Percentiles rank a stretch among this genome's conserved stretches.
Conservation (phyloP, 2,888 invertebrate genomes). For the Drosophila ustulata region DNA sequence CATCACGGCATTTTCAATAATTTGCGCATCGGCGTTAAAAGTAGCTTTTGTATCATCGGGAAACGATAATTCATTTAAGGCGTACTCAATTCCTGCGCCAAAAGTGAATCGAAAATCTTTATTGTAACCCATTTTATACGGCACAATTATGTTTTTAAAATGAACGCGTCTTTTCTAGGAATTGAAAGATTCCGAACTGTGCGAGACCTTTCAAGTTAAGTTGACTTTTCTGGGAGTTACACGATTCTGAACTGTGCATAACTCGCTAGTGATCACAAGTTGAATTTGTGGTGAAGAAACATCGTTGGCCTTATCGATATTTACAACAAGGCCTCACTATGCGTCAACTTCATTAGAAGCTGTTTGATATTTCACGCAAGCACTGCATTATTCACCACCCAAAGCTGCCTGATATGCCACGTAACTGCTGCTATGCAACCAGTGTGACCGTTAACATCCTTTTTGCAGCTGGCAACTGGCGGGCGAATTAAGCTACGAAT, state of each 20-base stretch:
- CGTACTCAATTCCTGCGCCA: slow-evolving; percentile 43
- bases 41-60: slow-evolving; percentile 8
- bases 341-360: not conserved
- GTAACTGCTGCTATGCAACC: too few relatives aligned
- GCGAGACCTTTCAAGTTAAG: not conserved
- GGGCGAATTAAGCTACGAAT: too few relatives aligned
- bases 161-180: slow-evolving; percentile 4
- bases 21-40: slow-evolving; percentile 46
- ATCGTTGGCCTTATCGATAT: too few relatives aligned
- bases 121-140: slow-evolving; percentile 13
- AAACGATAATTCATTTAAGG: slow-evolving; percentile 31
- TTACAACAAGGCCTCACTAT: not conserved
- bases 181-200: slow-evolving; percentile 1
- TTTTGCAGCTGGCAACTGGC: too few relatives aligned
- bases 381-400: not conserved
- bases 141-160: not conserved
- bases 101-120: slow-evolving; percentile 7
- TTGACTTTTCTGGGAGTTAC: slow-evolving; percentile 9
- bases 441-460: not conserved
- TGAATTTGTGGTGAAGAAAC: not conserved
- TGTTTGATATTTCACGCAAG: not conserved
- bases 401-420: too few relatives aligned
- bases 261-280: not conserved
- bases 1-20: slow-evolving; percentile 48
- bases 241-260: not conserved